Conservation (phyloP, 2,797 vertebrate species). For the Peromyscus attwateri region DNA sequence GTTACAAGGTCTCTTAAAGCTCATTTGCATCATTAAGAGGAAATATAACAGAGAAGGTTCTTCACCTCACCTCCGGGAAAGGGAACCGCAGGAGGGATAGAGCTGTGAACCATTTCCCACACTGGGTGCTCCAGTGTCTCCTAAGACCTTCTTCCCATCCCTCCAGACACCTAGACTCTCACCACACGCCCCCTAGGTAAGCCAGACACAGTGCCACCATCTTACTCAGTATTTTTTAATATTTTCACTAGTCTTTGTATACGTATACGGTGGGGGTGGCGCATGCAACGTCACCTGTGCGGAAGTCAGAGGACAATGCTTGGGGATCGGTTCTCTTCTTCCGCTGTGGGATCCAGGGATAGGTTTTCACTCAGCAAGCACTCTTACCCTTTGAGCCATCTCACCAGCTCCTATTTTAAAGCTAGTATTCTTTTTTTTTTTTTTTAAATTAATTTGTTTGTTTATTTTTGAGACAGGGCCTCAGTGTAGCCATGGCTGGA, state of each 20-base stretch:
- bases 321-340: background rate
- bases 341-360: background rate
- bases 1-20: conserved; percentile 62
- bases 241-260: background rate
- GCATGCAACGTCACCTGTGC: background rate
- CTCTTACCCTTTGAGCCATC: background rate
- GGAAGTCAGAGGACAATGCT: background rate
- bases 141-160: background rate
- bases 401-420: background rate
- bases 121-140: background rate
- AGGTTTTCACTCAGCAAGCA: background rate
- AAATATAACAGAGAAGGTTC: conserved; percentile 67
- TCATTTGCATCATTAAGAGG: conserved; percentile 67
- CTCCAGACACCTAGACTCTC: background rate
- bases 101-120: background rate
- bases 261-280: background rate
- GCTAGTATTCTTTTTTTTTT: background rate
- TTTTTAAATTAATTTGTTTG: no score
- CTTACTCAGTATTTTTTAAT: background rate
- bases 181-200: conserved; percentile 27
- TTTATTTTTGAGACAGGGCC: background rate
- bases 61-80: conserved; percentile 69
- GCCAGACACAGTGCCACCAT: background rate
- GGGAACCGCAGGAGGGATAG: conserved; percentile 14
- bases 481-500: background rate